Evolutionary conservation across 2,797 vertebrate genomes (phyloP).

Genomic region (Morelia viridis): DNA sequence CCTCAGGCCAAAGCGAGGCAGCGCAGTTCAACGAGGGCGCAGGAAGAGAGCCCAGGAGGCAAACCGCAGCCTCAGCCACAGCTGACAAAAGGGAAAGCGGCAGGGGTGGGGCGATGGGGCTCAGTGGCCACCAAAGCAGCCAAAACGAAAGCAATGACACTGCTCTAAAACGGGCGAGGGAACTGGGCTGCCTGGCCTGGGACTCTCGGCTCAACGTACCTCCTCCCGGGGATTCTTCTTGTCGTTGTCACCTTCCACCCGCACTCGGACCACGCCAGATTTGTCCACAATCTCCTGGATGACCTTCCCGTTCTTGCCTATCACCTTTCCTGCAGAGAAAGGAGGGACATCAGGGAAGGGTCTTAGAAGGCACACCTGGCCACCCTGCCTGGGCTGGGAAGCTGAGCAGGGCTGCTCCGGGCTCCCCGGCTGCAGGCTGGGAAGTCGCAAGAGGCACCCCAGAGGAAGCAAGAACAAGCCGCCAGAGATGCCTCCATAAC

Average conservation of each 20-base stretch:
- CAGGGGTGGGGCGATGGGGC: too few relatives aligned
- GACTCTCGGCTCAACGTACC: slow-evolving; percentile 61
- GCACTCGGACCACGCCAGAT: slow-evolving; percentile 89
- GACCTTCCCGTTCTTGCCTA: slow-evolving; percentile 91
- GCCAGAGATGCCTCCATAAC: background rate
- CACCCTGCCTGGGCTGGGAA: background rate
- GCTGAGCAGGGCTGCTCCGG: too few relatives aligned
- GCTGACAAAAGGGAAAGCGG: too few relatives aligned
- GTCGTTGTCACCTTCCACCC: slow-evolving; percentile 92
- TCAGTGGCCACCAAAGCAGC: background rate
- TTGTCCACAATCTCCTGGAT: slow-evolving; percentile 96
- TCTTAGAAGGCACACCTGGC: background rate
- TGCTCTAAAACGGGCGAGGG: too few relatives aligned
- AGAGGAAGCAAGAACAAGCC: background rate
- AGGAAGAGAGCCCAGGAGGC: background rate
- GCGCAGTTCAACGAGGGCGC: background rate
- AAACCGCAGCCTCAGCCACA: background rate
- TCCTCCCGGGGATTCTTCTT: slow-evolving; percentile 90
- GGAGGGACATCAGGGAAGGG: background rate
- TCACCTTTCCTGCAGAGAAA: slow-evolving; percentile 84
- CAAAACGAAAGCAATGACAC: background rate
- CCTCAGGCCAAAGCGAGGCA: background rate
- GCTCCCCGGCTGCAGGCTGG: too few relatives aligned
- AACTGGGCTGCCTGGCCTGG: fast-evolving
- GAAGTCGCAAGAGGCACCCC: too few relatives aligned